Percentiles rank a stretch among this genome's conserved stretches.
phyloP scores from a whole-genome alignment of 2,113 vertebrate species.

The Apteryx owenii region DNA sequence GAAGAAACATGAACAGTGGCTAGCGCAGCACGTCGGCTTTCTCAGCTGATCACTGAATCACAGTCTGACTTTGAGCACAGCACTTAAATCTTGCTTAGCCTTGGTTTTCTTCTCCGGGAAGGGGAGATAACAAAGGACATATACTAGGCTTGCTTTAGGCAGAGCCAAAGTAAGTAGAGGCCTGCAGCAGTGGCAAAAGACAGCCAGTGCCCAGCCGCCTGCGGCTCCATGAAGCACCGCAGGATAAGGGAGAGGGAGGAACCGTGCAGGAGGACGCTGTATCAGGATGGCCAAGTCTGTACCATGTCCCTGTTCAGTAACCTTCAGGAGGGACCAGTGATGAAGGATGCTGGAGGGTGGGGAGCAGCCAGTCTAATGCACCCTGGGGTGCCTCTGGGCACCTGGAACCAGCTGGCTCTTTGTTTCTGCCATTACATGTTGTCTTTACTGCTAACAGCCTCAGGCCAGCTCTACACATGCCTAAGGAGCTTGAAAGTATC shows the following conservation, averaged over 20 bases:
- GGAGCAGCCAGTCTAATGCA: background rate
- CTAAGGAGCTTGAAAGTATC: background rate
- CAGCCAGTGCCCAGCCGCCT: background rate
- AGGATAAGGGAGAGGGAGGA: background rate
- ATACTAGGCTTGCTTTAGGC: background rate
- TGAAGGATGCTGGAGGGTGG: background rate
- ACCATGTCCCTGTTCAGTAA: accelerated
- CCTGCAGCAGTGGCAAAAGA: background rate
- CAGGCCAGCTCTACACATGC: background rate
- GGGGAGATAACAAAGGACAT: conserved; percentile 24
- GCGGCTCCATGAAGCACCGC: background rate
- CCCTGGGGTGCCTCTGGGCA: background rate
- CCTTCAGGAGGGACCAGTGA: background rate
- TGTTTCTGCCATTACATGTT: background rate
- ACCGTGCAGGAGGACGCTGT: background rate
- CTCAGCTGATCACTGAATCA: conserved; percentile 71
- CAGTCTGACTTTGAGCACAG: conserved; percentile 41
- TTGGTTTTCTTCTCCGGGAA: conserved; percentile 27
- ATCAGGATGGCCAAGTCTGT: background rate
- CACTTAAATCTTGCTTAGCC: conserved; percentile 45
- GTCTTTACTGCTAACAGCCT: background rate
- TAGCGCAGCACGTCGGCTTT: conserved; percentile 38
- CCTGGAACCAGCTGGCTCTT: background rate
- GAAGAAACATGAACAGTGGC: conserved; percentile 33
- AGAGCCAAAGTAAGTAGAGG: background rate